Percentiles rank a stretch among this genome's conserved stretches.
These are phyloP conservation scores for Hypena proboscidalis DNA, from an alignment of 2,888 invertebrate species.

Conservation along the genomic window DNA sequence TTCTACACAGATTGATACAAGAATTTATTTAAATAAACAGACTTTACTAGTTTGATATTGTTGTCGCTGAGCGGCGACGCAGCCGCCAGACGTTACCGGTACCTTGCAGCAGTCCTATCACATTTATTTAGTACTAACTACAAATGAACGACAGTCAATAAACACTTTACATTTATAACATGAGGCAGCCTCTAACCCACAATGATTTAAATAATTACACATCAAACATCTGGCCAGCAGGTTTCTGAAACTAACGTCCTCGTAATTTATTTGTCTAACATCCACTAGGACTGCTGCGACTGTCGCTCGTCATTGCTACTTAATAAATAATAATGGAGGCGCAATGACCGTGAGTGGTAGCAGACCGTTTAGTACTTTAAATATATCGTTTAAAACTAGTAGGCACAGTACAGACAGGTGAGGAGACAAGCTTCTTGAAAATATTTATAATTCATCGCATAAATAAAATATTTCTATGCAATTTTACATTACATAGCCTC, in stretches of 20 bases:
- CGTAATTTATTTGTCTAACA: slow-evolving; percentile 31
- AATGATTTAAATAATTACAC: slow-evolving; percentile 47
- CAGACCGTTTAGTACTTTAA: slow-evolving; percentile 63
- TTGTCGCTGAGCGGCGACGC: slow-evolving; percentile 46
- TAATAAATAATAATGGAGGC: slow-evolving; percentile 63
- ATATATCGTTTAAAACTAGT: slow-evolving; percentile 67
- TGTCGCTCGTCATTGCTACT: slow-evolving; percentile 58
- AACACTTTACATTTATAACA: slow-evolving; percentile 59
- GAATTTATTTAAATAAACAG: slow-evolving; percentile 57
- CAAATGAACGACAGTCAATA: slow-evolving; percentile 74
- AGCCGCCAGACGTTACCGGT: slow-evolving; percentile 45
- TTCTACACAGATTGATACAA: slow-evolving; percentile 55
- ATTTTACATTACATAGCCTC: slow-evolving; percentile 63
- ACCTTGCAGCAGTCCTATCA: slow-evolving; percentile 72
- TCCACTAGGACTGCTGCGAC: slow-evolving; percentile 68
- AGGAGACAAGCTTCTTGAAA: slow-evolving; percentile 72
- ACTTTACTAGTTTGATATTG: slow-evolving; percentile 50
- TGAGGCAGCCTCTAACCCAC: slow-evolving; percentile 41
- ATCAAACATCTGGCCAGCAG: slow-evolving; percentile 59
- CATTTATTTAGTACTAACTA: slow-evolving; percentile 67
- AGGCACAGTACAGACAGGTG: slow-evolving; percentile 76
- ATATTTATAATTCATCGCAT: slow-evolving; percentile 68
- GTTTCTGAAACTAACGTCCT: slow-evolving; percentile 43
- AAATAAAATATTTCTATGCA: slow-evolving; percentile 73
- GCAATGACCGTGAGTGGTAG: slow-evolving; percentile 68